Conservation (phyloP, 2,113 vertebrate species). For the Gavialis gangeticus region DNA sequence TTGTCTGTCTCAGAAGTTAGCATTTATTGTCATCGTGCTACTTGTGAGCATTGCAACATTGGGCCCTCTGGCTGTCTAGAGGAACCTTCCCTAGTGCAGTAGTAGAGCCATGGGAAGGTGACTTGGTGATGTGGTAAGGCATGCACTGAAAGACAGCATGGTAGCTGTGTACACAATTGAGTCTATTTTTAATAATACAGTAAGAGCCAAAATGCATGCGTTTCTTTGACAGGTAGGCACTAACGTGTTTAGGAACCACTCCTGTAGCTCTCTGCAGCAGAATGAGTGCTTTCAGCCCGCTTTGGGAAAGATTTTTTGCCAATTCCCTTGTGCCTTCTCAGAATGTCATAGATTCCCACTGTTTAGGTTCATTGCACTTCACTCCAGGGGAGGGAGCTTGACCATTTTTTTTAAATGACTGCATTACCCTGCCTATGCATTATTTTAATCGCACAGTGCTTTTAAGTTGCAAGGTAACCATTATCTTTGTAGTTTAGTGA, state of each 20-base stretch:
- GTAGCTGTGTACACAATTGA: background rate
- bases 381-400: fast-evolving
- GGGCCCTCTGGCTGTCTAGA: background rate
- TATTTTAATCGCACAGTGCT: background rate
- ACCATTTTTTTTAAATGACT: background rate
- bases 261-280: fast-evolving
- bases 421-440: fast-evolving
- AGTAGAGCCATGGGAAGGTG: background rate
- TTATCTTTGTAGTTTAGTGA: background rate
- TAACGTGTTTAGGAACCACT: no score
- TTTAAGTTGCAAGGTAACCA: background rate
- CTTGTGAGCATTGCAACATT: no score
- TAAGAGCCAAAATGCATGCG: no score
- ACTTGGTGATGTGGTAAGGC: background rate
- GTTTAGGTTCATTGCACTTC: background rate
- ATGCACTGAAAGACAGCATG: background rate
- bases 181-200: background rate
- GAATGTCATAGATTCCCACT: fast-evolving
- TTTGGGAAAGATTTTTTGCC: fast-evolving
- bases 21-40: background rate
- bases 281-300: no score
- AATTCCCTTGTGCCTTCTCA: fast-evolving
- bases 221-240: no score
- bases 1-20: background rate
- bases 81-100: background rate